phyloP scores from a whole-genome alignment of 2,797 vertebrate species.

The Micrastur ruficollis region DNA sequence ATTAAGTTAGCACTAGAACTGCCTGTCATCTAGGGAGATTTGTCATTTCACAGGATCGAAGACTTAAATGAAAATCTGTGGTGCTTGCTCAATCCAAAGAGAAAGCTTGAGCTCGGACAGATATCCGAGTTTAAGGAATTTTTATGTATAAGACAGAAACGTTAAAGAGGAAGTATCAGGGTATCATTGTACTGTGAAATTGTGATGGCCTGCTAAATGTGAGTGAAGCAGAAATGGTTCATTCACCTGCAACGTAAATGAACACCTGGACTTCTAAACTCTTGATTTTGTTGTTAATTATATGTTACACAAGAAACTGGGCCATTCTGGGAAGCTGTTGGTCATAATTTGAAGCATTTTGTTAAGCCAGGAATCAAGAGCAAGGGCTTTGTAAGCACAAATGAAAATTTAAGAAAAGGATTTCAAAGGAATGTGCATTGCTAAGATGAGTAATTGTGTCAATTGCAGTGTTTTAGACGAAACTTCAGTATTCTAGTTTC shows the following conservation, averaged over 20 bases:
- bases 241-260: background rate
- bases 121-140: background rate
- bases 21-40: background rate
- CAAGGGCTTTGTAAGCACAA: background rate
- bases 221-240: background rate
- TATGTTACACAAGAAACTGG: background rate
- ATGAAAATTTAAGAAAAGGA: background rate
- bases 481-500: background rate
- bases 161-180: background rate
- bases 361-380: background rate
- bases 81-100: background rate
- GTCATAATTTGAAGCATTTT: background rate
- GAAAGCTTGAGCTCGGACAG: background rate
- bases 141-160: background rate
- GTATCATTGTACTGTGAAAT: fast-evolving
- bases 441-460: background rate
- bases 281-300: background rate
- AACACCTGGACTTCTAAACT: background rate
- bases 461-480: background rate
- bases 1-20: background rate
- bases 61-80: background rate
- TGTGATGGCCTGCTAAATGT: background rate
- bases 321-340: background rate
- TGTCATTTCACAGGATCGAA: background rate
- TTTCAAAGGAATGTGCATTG: background rate